Evolutionary conservation across 2,797 vertebrate genomes (phyloP), one percentile per base, ranked within the genome.

Genomic region (Sebastes miniatus): DNA sequence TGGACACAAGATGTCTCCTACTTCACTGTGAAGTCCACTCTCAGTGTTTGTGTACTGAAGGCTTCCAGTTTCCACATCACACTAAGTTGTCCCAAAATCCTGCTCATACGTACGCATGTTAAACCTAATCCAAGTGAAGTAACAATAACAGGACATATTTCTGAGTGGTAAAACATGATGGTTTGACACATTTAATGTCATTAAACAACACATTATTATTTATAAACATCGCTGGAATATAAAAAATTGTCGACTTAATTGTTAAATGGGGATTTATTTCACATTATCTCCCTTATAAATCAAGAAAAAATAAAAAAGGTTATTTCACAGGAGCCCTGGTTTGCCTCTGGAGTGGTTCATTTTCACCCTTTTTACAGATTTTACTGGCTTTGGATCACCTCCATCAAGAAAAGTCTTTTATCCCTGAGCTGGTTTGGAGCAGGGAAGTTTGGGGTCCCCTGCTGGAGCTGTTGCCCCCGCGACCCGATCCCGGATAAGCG

Each of bases 391-490:
- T 52, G 47, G 8, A 52, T 52, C 20, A 16, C 9, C 20, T 43
- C 16, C 3, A 9, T 39, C 8, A 39, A 57, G 22, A 16, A 52
- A 69, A 43, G 39, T 32, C 20, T 31, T 18, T 82, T 36, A 77
- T 36, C 84, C 61, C 13, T 39, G 32, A 64, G 18, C 29, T 1
- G 39, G 71, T 66, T 83, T 69, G 25, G 95, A 92, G 85, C 97
- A 97, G 59, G 25, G 95, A 92, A n/a, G n/a, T n/a, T n/a, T n/a
- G n/a, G n/a, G n/a, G n/a, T n/a, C n/a, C n/a, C n/a, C n/a, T n/a
- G n/a, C n/a, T n/a, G n/a, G n/a, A n/a, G n/a, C n/a, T n/a, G n/a
- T n/a, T n/a, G n/a, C n/a, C n/a, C n/a, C n/a, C n/a, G n/a, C n/a
- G n/a, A n/a, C n/a, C n/a, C n/a, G n/a, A n/a, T n/a, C n/a, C n/a